Evolutionary conservation across 2,113 vertebrate genomes (phyloP).

Genomic region (Pelobates fuscus): DNA sequence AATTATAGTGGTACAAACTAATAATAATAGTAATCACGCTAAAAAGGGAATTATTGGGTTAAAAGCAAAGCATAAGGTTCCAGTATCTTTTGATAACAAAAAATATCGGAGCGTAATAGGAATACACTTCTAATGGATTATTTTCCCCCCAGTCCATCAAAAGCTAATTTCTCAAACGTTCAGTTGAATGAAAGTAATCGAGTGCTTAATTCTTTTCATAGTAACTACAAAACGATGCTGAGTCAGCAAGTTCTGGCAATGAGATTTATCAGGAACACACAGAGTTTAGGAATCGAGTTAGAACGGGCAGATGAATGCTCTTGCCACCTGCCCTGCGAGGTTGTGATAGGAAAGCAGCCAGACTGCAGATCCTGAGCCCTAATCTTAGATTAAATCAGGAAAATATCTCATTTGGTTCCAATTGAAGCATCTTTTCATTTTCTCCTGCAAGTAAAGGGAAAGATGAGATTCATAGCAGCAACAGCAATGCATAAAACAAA

Average conservation of each 20-base stretch:
- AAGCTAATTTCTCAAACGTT: no score
- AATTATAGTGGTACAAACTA: no score
- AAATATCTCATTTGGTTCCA: constrained; percentile 5
- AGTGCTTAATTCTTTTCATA: not conserved
- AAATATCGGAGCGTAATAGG: no score
- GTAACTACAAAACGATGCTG: not conserved
- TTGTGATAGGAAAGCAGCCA: not conserved
- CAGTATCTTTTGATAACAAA: no score
- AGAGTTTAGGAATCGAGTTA: not conserved
- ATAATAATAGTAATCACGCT: no score
- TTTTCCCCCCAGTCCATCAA: no score
- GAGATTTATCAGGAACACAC: not conserved
- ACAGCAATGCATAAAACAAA: no score
- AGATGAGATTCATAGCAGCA: no score
- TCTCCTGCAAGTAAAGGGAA: not conserved
- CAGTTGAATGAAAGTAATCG: no score
- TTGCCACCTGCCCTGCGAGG: not conserved
- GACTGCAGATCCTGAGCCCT: not conserved
- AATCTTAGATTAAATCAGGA: constrained; percentile 3
- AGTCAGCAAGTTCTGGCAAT: not conserved
- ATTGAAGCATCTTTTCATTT: not conserved
- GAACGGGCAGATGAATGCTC: not conserved
- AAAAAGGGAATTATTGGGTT: no score
- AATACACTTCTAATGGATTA: no score
- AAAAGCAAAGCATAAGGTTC: no score